A percentile compares a stretch with the other conserved stretches of the same genome.
Evolutionary conservation across 2,888 invertebrate species (phyloP).

Genomic region (Aspidapion aeneum): DNA sequence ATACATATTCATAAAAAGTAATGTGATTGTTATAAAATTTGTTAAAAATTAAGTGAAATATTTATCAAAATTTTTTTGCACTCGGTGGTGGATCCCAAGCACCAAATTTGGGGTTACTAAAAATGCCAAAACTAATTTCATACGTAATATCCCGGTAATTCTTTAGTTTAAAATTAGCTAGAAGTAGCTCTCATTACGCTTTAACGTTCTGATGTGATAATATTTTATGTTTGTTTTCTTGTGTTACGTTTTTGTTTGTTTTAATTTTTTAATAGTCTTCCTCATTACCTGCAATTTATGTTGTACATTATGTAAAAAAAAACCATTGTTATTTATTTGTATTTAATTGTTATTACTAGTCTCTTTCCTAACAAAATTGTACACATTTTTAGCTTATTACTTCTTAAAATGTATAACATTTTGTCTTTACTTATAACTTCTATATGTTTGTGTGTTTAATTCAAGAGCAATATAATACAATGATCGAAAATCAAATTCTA

Average conservation of each 20-base stretch:
- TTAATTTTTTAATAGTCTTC: neutral
- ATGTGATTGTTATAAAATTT: neutral
- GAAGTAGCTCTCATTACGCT: neutral
- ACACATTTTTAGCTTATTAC: no score
- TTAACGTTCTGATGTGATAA: constrained; percentile 9
- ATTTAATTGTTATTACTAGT: neutral
- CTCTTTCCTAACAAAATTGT: no score
- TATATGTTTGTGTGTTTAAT: no score
- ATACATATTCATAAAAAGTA: no score
- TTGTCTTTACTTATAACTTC: no score
- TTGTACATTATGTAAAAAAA: neutral
- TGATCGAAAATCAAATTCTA: no score
- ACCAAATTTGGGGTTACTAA: neutral
- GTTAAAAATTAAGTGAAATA: neutral
- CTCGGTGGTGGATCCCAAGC: neutral
- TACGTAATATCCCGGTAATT: neutral
- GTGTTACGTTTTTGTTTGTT: neutral
- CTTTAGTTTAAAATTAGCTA: neutral
- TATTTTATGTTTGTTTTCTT: constrained; percentile 8
- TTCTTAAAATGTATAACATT: no score
- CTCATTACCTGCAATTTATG: neutral
- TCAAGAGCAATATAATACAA: no score
- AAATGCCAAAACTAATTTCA: neutral
- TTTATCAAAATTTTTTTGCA: neutral
- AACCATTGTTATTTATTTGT: neutral